Conservation (phyloP, 2,113 vertebrate species). For the Periophthalmus modestus region DNA sequence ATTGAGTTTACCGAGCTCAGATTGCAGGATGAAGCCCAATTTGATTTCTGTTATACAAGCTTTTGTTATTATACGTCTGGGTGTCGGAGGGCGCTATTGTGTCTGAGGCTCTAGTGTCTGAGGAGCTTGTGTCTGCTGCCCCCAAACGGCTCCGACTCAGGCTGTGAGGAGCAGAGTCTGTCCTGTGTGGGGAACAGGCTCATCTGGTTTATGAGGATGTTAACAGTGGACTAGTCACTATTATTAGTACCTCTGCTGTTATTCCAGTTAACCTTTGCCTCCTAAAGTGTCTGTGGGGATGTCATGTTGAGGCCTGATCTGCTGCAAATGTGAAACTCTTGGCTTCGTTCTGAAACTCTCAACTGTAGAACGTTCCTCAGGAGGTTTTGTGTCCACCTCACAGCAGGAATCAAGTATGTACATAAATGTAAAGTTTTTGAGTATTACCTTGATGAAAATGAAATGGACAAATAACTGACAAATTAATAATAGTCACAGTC, state of each 20-base stretch:
- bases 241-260: too few species aligned
- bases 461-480: not conserved
- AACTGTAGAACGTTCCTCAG: not conserved
- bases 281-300: too few species aligned
- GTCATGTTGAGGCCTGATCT: too few species aligned
- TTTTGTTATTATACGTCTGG: slow-evolving; percentile 56
- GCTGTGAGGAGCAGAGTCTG: slow-evolving; percentile 23
- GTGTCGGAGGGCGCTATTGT: slow-evolving; percentile 37
- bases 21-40: slow-evolving; percentile 61
- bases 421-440: too few species aligned
- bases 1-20: slow-evolving; percentile 59
- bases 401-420: not conserved
- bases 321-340: too few species aligned
- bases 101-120: slow-evolving; percentile 46
- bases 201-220: too few species aligned
- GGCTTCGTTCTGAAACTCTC: not conserved
- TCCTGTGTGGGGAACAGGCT: too few species aligned
- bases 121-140: slow-evolving; percentile 45
- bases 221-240: too few species aligned
- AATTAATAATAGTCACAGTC: not conserved
- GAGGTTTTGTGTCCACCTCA: not conserved
- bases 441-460: too few species aligned
- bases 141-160: slow-evolving; percentile 20
- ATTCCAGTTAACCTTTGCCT: too few species aligned
- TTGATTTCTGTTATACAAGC: slow-evolving; percentile 63